Evolutionary conservation across 2,888 invertebrate genomes (phyloP).

Genomic region (Mythimna ferrago): DNA sequence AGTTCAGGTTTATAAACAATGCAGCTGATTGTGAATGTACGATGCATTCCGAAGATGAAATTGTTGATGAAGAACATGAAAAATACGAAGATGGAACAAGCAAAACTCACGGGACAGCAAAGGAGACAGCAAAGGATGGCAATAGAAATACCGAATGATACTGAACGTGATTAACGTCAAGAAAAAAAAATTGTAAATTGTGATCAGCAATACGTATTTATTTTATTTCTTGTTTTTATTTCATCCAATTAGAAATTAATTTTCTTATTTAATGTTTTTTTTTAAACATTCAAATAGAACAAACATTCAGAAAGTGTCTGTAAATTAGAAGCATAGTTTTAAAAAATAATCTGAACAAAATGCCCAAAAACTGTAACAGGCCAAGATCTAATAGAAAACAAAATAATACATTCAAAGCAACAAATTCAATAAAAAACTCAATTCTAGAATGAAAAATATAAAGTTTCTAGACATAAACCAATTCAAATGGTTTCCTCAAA

Average conservation of each 20-base stretch:
- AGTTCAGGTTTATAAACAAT: conserved; percentile 45
- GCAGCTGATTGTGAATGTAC: conserved; percentile 55
- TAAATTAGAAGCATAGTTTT: too few species aligned
- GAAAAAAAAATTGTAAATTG: background rate
- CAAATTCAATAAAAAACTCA: background rate
- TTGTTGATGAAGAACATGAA: conserved; percentile 7
- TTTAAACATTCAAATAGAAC: too few species aligned
- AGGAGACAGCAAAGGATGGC: background rate
- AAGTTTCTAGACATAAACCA: background rate
- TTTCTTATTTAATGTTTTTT: too few species aligned
- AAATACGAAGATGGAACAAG: background rate
- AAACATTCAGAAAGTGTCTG: too few species aligned
- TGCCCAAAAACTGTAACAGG: too few species aligned
- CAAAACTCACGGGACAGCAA: background rate
- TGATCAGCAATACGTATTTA: too few species aligned
- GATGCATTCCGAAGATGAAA: conserved; percentile 45
- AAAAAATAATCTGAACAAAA: too few species aligned
- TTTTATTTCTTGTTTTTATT: too few species aligned
- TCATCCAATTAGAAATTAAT: too few species aligned
- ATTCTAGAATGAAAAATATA: background rate
- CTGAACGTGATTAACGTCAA: background rate
- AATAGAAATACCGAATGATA: background rate
- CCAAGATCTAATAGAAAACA: background rate
- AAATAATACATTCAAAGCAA: background rate
- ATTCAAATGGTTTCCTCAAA: conserved; percentile 12